A percentile compares a stretch with the other conserved stretches of the same genome.
Evolutionary conservation across 2,113 vertebrate species (phyloP).

Genomic region (Sarotherodon lohbergeri): DNA sequence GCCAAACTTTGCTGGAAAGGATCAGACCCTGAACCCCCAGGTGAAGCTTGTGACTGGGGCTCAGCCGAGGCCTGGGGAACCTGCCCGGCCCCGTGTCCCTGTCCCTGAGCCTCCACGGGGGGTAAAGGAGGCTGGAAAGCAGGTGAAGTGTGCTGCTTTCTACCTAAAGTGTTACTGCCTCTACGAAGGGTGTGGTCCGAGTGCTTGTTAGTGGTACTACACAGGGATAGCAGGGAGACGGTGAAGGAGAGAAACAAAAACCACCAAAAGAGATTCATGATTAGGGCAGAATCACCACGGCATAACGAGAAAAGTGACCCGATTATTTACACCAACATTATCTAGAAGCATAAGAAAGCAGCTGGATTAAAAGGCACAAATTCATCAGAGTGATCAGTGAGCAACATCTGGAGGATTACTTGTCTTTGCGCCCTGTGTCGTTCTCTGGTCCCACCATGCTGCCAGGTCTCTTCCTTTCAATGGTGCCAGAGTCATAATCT

Average conservation of each 20-base stretch:
- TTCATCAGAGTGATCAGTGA: background rate
- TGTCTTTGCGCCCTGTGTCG: slow-evolving; percentile 85
- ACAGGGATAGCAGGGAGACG: slow-evolving; percentile 53
- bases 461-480: slow-evolving; percentile 89
- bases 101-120: slow-evolving; percentile 80
- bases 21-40: slow-evolving; percentile 73
- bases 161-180: slow-evolving; percentile 88
- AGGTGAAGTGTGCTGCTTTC: slow-evolving; percentile 95
- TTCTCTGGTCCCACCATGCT: slow-evolving; percentile 88
- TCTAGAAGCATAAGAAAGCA: background rate
- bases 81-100: slow-evolving; percentile 49
- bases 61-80: slow-evolving; percentile 65
- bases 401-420: slow-evolving; percentile 59
- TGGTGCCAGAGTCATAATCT: slow-evolving; percentile 79
- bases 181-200: slow-evolving; percentile 87
- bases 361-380: background rate
- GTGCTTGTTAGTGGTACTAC: slow-evolving; percentile 93
- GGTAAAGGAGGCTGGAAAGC: slow-evolving; percentile 97
- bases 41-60: slow-evolving; percentile 57
- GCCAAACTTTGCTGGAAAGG: slow-evolving; percentile 72
- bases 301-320: background rate
- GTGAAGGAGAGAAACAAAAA: slow-evolving; percentile 26
- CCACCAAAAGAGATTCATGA: slow-evolving; percentile 24
- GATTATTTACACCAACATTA: background rate
- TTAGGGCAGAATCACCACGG: slow-evolving; percentile 29